These are phyloP conservation scores for Labroides dimidiatus DNA, from an alignment of 2,797 vertebrate genomes.

Conservation along the genomic window DNA sequence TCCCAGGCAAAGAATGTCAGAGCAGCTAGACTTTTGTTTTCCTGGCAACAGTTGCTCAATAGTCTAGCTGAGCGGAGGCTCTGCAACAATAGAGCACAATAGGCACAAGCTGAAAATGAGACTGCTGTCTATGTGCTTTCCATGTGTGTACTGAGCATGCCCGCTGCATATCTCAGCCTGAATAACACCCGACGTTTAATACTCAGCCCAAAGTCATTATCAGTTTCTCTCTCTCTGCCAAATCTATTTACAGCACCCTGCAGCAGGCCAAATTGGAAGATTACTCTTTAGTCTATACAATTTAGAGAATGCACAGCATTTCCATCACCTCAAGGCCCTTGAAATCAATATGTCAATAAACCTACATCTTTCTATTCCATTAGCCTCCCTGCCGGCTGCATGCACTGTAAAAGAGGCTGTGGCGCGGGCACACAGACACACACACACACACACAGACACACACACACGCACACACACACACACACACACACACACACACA, in stretches of 20 bases:
- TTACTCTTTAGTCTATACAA: slow-evolving; percentile 74
- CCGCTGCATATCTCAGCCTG: slow-evolving; percentile 40
- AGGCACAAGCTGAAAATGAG: slow-evolving; percentile 49
- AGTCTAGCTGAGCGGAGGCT: slow-evolving; percentile 15
- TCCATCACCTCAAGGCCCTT: slow-evolving; percentile 59
- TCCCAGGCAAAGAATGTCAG: slow-evolving; percentile 2
- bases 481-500: too few relatives aligned
- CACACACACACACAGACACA: too few relatives aligned
- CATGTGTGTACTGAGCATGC: slow-evolving; percentile 32
- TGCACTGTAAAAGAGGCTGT: slow-evolving; percentile 10
- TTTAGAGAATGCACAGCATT: slow-evolving; percentile 68
- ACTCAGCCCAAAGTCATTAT: slow-evolving; percentile 58
- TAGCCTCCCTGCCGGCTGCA: slow-evolving; percentile 30
- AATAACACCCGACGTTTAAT: slow-evolving; percentile 56
- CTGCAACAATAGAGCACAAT: slow-evolving; percentile 27
- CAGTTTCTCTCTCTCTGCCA: slow-evolving; percentile 55
- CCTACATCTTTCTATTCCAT: slow-evolving; percentile 60
- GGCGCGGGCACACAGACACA: neutral
- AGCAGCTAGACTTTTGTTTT: slow-evolving; percentile 19
- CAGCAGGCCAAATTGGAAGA: slow-evolving; percentile 73
- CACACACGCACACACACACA: too few relatives aligned
- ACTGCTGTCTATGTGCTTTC: slow-evolving; percentile 32
- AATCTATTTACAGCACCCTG: slow-evolving; percentile 66
- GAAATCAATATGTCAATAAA: slow-evolving; percentile 77
- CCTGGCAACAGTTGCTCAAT: slow-evolving; percentile 33